phyloP scores from a whole-genome alignment of 2,113 vertebrate species.

The Alces alces region DNA sequence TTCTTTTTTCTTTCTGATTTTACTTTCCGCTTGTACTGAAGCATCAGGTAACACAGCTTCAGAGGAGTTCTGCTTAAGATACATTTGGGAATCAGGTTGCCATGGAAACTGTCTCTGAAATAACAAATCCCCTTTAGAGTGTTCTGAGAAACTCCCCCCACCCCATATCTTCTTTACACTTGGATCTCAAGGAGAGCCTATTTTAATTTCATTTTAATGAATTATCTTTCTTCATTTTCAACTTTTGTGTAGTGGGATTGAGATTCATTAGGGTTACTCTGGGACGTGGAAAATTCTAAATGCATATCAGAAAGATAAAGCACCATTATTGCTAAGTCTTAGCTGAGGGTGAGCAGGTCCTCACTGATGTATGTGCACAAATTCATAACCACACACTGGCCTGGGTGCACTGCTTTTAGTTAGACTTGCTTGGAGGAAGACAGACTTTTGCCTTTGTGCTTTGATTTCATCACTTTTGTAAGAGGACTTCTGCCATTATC shows the following conservation, averaged over 20 bases:
- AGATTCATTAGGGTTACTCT: not conserved
- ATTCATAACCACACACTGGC: not conserved
- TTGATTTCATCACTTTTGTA: not conserved
- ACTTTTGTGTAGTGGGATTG: not conserved
- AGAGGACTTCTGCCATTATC: not conserved
- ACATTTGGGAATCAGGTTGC: constrained; percentile 39
- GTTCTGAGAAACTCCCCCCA: not conserved
- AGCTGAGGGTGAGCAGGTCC: not conserved
- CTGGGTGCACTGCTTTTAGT: not conserved
- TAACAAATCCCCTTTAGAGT: not conserved
- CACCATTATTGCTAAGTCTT: not conserved
- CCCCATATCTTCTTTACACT: not conserved
- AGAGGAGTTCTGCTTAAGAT: not conserved
- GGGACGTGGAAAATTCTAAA: not conserved
- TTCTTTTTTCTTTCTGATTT: not conserved
- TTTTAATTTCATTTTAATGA: constrained; percentile 40
- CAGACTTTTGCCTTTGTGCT: not conserved
- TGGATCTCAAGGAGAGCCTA: not conserved
- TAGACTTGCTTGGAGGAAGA: not conserved
- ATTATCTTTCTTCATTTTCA: not conserved
- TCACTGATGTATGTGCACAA: not conserved
- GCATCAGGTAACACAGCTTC: constrained; percentile 1
- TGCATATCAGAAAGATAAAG: not conserved
- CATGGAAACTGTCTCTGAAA: constrained; percentile 35
- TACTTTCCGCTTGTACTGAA: not conserved